phyloP scores from a whole-genome alignment of 2,113 vertebrate species.

The Platycercus adscitus region DNA sequence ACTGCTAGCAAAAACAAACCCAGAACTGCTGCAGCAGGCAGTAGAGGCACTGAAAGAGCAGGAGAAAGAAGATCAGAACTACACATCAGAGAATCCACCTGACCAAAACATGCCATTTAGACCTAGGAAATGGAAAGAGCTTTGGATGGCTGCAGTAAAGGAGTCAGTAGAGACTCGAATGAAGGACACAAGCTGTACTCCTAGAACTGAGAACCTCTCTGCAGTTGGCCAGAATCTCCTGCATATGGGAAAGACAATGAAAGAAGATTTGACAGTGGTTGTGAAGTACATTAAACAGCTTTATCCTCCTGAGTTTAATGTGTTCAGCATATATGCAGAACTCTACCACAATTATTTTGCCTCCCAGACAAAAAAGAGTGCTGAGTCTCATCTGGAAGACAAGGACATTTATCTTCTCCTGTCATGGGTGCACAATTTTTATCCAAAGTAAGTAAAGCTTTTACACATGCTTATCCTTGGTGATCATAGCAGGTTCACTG shows the following conservation, averaged over 20 bases:
- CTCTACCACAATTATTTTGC: constrained; percentile 84
- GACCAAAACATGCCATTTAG: constrained; percentile 54
- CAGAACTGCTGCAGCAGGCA: constrained; percentile 77
- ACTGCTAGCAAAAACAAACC: neutral
- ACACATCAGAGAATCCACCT: neutral
- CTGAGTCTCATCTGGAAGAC: constrained; percentile 67
- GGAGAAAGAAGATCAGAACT: constrained; percentile 79
- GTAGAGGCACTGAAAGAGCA: constrained; percentile 79
- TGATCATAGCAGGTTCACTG: neutral
- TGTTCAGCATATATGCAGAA: constrained; percentile 80
- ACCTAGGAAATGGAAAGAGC: constrained; percentile 74
- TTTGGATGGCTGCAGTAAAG: constrained; percentile 73
- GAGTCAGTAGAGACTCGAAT: constrained; percentile 71
- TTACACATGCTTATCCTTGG: neutral
- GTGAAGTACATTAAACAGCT: constrained; percentile 73
- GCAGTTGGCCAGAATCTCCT: constrained; percentile 76
- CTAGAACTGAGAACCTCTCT: constrained; percentile 45
- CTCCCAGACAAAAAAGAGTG: constrained; percentile 49
- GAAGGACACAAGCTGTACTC: constrained; percentile 8
- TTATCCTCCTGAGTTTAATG: constrained; percentile 80
- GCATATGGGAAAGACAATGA: constrained; percentile 80
- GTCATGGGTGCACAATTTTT: constrained; percentile 81
- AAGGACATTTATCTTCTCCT: constrained; percentile 84
- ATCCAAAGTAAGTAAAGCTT: constrained; percentile 79
- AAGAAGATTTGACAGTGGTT: constrained; percentile 82